Base-by-base conservation (phyloP, 2,888 invertebrate genomes). In the Athalia circularis region DNA sequence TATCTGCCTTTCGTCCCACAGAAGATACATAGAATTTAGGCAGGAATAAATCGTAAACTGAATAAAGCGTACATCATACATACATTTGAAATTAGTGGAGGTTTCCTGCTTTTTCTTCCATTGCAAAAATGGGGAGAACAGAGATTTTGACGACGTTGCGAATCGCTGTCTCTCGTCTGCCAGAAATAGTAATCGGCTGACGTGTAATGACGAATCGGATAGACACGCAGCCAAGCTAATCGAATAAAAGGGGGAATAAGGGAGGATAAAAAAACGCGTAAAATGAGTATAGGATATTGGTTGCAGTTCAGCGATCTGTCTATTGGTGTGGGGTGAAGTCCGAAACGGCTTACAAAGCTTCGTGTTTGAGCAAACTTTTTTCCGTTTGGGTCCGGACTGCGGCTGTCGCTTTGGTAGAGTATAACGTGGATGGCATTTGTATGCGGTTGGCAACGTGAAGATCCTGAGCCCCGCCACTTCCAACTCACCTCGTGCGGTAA, bases 291-390 rank as follows among this genome's bases (percentile, higher is more conserved):
- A 29, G 62, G 75, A 75, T 75, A 75, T 75, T 75, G 75, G 75
- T 75, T 75, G 61, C 75, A 75, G 75, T 75, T 75, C 62, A 75
- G 75, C 75, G 62, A 75, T 75, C 62, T 75, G 75, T 75, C 62
- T 75, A 62, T 62, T 50, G 75, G 75, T 62, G 48, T 47, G 48
- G 62, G 62, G 62, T 62, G 29, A 43, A 64, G 62, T 61, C 75
- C 29, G 47, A 64, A 62, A 50, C 75, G 75, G 75, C 75, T 75
- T 75, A 75, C 75, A 75, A 75, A 75, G 75, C 29, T 29, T 29
- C 29, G 29, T 75, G 75, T 61, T 64, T 62, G 75, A 52, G 62
- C 62, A 75, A 75, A 75, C 75, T 75, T 75, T 43, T 61, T 29
- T 64, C 62, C 48, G 75, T 75, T 72, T 75, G 75, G 29, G 29